These are phyloP conservation scores for Miichthys miiuy DNA, from an alignment of 2,797 vertebrate species.

Conservation along the genomic window DNA sequence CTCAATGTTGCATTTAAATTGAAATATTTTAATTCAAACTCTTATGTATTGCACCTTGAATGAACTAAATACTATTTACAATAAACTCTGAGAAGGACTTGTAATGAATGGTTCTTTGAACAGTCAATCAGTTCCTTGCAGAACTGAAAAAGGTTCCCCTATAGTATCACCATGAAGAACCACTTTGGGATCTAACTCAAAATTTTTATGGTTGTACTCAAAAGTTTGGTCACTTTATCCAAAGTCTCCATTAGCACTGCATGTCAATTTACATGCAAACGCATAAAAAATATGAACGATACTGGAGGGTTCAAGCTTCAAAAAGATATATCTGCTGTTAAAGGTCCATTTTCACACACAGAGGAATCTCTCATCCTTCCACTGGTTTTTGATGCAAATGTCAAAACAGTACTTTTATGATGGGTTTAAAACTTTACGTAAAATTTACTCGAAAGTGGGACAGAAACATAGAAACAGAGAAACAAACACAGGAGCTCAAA, in stretches of 20 bases:
- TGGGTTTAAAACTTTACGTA: neutral
- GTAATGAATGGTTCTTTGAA: too few species aligned
- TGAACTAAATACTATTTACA: too few species aligned
- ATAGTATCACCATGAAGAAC: too few species aligned
- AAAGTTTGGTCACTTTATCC: neutral
- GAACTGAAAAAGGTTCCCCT: too few species aligned
- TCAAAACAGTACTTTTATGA: neutral
- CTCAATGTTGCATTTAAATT: too few species aligned
- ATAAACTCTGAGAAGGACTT: too few species aligned
- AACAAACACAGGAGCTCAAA: constrained; percentile 4
- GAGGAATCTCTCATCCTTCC: neutral
- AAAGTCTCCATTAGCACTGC: neutral
- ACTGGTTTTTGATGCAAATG: neutral
- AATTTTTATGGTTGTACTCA: too few species aligned
- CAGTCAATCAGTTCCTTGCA: too few species aligned
- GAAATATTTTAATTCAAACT: too few species aligned
- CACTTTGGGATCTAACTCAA: too few species aligned
- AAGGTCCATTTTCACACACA: neutral
- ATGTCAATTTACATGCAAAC: neutral
- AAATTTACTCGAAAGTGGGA: neutral
- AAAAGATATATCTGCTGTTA: neutral
- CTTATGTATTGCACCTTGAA: too few species aligned
- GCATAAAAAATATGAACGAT: neutral
- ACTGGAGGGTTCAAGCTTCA: neutral
- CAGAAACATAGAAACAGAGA: neutral